Conservation (phyloP, 1,140 invertebrate genomes). For the Bombus sylvicola region DNA sequence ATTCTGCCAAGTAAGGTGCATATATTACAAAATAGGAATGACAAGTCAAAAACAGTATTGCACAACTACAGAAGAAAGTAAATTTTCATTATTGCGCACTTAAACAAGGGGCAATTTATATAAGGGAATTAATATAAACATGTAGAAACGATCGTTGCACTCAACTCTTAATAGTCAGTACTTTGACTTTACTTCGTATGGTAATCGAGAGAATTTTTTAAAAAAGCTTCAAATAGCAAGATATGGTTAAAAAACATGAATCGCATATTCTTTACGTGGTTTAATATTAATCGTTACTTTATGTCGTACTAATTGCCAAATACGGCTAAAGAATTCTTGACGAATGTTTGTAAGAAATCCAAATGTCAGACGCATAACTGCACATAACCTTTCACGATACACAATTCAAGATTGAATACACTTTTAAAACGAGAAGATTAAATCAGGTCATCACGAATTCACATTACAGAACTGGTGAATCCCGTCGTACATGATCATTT, state of each 20-base stretch:
- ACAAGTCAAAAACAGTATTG: conserved; percentile 31
- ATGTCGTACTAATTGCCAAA: conserved; percentile 30
- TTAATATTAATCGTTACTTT: conserved; percentile 23
- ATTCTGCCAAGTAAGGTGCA: conserved; percentile 15
- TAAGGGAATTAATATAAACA: neutral
- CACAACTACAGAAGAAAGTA: conserved; percentile 8
- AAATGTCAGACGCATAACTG: conserved; percentile 61
- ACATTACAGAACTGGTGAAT: conserved; percentile 2
- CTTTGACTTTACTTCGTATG: neutral
- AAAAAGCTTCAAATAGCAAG: neutral
- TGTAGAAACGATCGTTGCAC: conserved; percentile 28
- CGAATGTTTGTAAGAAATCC: conserved; percentile 13
- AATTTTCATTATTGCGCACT: conserved; percentile 17
- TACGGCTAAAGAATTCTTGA: conserved; percentile 9
- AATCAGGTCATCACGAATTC: conserved; percentile 48
- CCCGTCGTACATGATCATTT: conserved; percentile 20
- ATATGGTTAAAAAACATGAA: conserved; percentile 27
- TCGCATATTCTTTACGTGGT: conserved; percentile 16
- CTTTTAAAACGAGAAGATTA: conserved; percentile 37
- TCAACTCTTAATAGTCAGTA: conserved; percentile 42
- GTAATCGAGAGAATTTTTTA: conserved; percentile 34
- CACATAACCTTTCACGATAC: conserved; percentile 57
- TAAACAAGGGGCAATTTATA: neutral
- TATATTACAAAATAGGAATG: conserved; percentile 25
- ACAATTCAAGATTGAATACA: conserved; percentile 31